Percentiles rank a stretch among this genome's conserved stretches.
These are phyloP conservation scores for Amblyopsis rosae DNA, from an alignment of 2,113 vertebrate genomes.

Conservation along the genomic window DNA sequence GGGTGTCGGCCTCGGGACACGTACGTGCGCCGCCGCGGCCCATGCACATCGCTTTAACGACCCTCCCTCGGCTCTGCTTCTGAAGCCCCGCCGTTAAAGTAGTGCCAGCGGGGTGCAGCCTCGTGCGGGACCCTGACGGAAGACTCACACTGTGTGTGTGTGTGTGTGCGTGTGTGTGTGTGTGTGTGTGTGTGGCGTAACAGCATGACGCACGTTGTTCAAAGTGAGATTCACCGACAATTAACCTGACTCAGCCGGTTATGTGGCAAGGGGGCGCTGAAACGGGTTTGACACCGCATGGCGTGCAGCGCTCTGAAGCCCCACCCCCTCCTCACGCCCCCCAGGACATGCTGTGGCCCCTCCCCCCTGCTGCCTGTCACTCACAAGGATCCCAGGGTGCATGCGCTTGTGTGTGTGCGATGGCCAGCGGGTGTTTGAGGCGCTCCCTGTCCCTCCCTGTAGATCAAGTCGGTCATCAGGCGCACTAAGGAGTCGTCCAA, in stretches of 20 bases:
- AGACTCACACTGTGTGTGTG: conserved; percentile 16
- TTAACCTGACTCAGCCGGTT: too few relatives aligned
- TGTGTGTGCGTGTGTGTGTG: background rate
- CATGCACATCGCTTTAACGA: conserved; percentile 2
- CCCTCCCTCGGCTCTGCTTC: conserved; percentile 18
- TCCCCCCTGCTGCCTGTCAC: background rate
- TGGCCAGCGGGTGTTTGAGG: conserved; percentile 12
- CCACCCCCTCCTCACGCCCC: conserved; percentile 23
- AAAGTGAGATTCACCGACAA: background rate
- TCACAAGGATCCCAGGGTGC: background rate
- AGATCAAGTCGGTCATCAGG: conserved; percentile 95
- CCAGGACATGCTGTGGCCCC: background rate
- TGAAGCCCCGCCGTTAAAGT: background rate
- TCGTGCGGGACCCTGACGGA: background rate
- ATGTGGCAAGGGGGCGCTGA: background rate
- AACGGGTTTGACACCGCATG: conserved; percentile 18
- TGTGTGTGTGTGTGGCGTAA: too few relatives aligned
- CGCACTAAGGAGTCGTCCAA: conserved; percentile 92
- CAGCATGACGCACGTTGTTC: background rate
- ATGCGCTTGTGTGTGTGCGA: background rate
- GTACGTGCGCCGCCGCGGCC: conserved; percentile 76
- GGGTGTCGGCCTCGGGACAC: conserved; percentile 93
- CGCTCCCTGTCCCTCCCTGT: conserved; percentile 41
- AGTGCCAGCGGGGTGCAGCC: too few relatives aligned
- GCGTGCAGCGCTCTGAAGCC: conserved; percentile 28